These are phyloP conservation scores for Arion vulgaris DNA, from an alignment of 1,140 invertebrate genomes.

Conservation along the genomic window DNA sequence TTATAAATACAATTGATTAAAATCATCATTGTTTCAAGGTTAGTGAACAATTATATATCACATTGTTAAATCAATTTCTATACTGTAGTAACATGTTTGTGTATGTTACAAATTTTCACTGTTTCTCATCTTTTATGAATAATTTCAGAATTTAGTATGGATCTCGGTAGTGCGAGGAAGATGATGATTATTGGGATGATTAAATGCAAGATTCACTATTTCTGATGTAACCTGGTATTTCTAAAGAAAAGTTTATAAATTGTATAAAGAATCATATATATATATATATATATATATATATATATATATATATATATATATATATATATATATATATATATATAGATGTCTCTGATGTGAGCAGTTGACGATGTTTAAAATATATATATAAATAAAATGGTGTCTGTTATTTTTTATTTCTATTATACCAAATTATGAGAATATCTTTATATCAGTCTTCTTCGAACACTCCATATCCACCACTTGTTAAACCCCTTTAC, in stretches of 20 bases:
- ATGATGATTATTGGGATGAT: not conserved
- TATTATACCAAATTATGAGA: too few species aligned
- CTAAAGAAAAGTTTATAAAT: not conserved
- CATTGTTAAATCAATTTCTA: too few species aligned
- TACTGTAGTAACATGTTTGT: too few species aligned
- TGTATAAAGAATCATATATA: not conserved
- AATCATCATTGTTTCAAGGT: too few species aligned
- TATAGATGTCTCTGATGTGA: not conserved
- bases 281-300: not conserved
- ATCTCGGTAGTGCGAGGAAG: not conserved
- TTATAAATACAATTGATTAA: too few species aligned
- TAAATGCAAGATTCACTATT: not conserved
- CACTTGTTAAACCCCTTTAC: too few species aligned
- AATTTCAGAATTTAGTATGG: not conserved
- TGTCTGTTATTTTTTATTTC: too few species aligned
- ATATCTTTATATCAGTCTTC: too few species aligned
- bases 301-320: too few species aligned
- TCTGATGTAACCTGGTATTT: not conserved
- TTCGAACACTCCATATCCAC: too few species aligned
- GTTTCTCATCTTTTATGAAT: not conserved
- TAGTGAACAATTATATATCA: too few species aligned
- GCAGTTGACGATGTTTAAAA: not conserved
- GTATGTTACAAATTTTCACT: too few species aligned
- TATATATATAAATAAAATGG: not conserved
- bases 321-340: not conserved